Percentiles rank a stretch among this genome's conserved stretches.
Evolutionary conservation across 2,113 vertebrate genomes (phyloP).

Genomic region (Alligator sinensis): DNA sequence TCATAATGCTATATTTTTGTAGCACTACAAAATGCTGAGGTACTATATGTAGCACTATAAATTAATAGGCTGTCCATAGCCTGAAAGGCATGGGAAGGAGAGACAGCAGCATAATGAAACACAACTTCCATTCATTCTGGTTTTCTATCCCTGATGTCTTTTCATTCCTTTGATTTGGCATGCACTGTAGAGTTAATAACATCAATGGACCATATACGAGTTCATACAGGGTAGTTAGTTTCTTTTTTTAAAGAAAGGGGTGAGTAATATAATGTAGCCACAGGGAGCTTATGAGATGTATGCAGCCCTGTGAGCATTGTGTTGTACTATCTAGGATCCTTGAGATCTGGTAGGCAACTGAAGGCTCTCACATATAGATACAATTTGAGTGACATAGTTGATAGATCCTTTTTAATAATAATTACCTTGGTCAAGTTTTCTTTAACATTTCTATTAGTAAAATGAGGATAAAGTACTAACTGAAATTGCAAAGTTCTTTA

Average conservation of each 20-base stretch:
- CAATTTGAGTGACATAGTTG: not conserved
- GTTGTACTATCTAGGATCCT: not conserved
- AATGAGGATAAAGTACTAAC: not conserved
- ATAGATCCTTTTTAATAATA: not conserved
- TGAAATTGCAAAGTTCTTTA: not conserved
- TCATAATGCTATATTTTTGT: too few relatives aligned
- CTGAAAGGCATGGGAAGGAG: not conserved
- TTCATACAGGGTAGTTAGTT: not conserved
- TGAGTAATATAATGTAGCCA: not conserved
- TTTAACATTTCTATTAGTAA: not conserved
- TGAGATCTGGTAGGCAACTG: not conserved
- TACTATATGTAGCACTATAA: too few relatives aligned
- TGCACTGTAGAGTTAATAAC: not conserved
- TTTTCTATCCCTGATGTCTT: not conserved
- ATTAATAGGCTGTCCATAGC: too few relatives aligned
- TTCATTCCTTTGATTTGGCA: not conserved
- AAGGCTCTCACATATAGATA: fast-evolving
- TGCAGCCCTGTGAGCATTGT: not conserved
- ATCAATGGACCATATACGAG: fast-evolving
- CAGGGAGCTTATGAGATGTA: not conserved
- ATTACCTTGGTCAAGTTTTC: not conserved
- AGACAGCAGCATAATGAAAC: not conserved
- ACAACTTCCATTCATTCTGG: not conserved
- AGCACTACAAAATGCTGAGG: too few relatives aligned
- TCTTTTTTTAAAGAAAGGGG: not conserved